Percentiles rank a stretch among this genome's conserved stretches.
Conservation (phyloP, 2,888 invertebrate species). For the Andrena dorsata region DNA sequence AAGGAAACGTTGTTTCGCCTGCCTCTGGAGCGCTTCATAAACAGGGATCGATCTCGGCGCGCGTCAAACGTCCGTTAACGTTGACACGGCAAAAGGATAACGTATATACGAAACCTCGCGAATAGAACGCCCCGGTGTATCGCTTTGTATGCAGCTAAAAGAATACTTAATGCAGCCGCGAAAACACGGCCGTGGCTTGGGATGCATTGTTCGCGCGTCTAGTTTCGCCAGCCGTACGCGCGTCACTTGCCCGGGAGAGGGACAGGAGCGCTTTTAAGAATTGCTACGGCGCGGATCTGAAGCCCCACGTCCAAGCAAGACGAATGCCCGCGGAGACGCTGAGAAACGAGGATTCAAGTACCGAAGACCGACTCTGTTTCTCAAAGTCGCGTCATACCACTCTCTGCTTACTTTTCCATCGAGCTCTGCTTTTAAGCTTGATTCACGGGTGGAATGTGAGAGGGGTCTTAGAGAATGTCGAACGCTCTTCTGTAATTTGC, state of each 20-base stretch:
- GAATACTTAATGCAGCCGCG: constrained; percentile 36
- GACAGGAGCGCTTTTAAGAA: constrained; percentile 15
- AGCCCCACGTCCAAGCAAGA: not conserved
- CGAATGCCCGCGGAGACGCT: not conserved
- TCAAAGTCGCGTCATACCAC: not conserved
- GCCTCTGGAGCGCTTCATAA: not conserved
- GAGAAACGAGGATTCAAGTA: constrained; percentile 16
- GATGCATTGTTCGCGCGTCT: constrained; percentile 17
- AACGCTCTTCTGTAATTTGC: too few species aligned
- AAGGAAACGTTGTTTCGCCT: constrained; percentile 14
- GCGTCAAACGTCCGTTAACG: constrained; percentile 27
- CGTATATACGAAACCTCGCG: constrained; percentile 25
- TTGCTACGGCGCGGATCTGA: not conserved
- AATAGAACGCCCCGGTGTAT: constrained; percentile 24
- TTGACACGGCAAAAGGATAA: constrained; percentile 2
- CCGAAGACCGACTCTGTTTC: not conserved
- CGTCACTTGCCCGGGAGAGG: not conserved
- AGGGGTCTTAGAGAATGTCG: too few species aligned
- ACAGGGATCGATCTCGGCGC: constrained; percentile 34
- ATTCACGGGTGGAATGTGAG: not conserved
- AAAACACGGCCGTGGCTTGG: not conserved
- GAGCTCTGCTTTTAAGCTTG: not conserved
- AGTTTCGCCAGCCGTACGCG: not conserved
- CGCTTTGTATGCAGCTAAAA: constrained; percentile 36
- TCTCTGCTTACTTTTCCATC: constrained; percentile 15